Evolutionary conservation across 2,797 vertebrate species (phyloP), one percentile per base, ranked within the genome.

Genomic region (Anomalospiza imberbis): DNA sequence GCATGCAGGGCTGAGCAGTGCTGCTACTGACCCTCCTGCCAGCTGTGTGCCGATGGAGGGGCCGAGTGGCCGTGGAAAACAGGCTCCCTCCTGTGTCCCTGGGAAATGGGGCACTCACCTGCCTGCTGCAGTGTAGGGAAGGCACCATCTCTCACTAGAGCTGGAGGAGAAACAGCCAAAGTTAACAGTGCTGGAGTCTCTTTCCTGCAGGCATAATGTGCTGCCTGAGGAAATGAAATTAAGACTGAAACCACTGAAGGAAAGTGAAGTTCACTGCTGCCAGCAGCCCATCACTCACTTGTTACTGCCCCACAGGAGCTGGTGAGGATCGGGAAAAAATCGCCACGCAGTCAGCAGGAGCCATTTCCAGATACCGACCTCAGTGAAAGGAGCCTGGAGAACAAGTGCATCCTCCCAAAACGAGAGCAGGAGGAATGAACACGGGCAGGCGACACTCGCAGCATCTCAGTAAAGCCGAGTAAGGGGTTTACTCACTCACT

Each of bases 11-110:
- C 79, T 32, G 65, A 42, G 84, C 19, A 19, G 9, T 15, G 12
- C 60, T 4, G 22, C n/a, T 6, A 1, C 9, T 25, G 47, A 36
- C 22, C 47, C 50, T 86, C 25, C 81, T 67, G 70, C 61, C 10
- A 12, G 17, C 32, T 48, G 28, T 3, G 1, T 8, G 38, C 51
- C 44, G 51, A 17, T 2, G 16, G 0, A n/a, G 65, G 13, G 47
- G 58, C 14, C 9, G 4, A 36, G 42, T 6, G 17, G 18, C 58
- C 0, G 0, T 0, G 32, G 73, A 13, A 29, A 77, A 31, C 5
- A 34, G 31, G 20, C 42, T 73, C 55, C 36, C n/a, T 44, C 31
- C 57, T 16, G 12, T 15, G 13, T 57, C 36, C 63, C 51, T 16
- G 32, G 26, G 58, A 31, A 75, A 55, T 7, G 5, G 62, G 50